A percentile compares a stretch with the other conserved stretches of the same genome.
Conservation (phyloP, 2,113 vertebrate genomes). For the Alexandromys fortis region DNA sequence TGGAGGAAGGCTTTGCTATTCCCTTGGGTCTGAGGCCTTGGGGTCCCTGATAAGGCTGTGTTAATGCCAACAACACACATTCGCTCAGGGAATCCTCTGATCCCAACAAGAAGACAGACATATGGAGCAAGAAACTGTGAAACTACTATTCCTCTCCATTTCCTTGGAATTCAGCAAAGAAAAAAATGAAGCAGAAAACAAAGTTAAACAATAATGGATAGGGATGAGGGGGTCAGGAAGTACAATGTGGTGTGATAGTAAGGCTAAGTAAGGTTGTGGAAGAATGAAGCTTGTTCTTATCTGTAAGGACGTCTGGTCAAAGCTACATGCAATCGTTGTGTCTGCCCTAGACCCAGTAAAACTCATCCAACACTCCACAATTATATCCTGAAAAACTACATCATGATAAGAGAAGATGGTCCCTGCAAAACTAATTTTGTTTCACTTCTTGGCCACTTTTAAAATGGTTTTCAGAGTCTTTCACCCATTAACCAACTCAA, state of each 20-base stretch:
- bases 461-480: neutral
- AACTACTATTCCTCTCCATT: neutral
- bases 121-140: neutral
- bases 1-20: neutral
- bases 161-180: neutral
- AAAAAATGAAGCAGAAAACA: neutral
- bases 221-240: neutral
- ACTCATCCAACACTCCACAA: neutral
- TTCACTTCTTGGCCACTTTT: neutral
- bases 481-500: neutral
- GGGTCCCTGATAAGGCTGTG: neutral
- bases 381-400: neutral
- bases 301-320: neutral
- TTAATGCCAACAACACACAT: neutral
- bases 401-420: neutral
- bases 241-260: neutral
- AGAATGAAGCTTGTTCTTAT: neutral
- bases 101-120: neutral
- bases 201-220: too few species aligned
- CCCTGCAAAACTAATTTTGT: neutral
- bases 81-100: neutral
- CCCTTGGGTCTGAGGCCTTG: neutral
- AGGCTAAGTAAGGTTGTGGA: neutral
- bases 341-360: neutral
- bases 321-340: neutral